Evolutionary conservation across 35 echinoderm and acorn worm genomes (phyloP), one percentile per base, ranked within the genome.

Genomic region (Holothuria glaberrima): DNA sequence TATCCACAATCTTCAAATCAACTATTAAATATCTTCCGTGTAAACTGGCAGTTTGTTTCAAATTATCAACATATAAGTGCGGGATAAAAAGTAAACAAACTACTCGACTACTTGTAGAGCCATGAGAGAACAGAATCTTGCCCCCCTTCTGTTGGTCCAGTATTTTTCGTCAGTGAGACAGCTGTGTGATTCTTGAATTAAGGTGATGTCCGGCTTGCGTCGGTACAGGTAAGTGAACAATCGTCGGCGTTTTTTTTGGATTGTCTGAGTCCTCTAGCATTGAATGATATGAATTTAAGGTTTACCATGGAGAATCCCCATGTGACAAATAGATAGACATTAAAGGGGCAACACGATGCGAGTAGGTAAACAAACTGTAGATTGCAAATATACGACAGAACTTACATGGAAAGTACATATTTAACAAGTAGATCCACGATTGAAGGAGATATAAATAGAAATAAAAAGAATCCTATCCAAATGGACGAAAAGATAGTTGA

Each of bases 201-300:
- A 33, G 24, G 44, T 78, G 16, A 78, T 48, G 44, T 78, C 74
- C 3, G 25, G 17, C 74, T 78, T 78, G 16, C 74, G 74, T 78
- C 74, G 30, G 24, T 78, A 35, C 12, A 78, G 74, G 24, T 33
- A 78, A 4, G 74, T 35, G 74, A 78, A 78, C 74, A 78, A 78
- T 18, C 32, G 74, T 78, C 74, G 30, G 26, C 74, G 74, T n/a
- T n/a, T 48, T 78, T 78, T 36, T 78, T 35, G 21, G 17, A 22
- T 78, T 78, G 27, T 78, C 74, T 78, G 17, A 78, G 74, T 34
- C 74, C 74, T 36, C 74, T 29, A 44, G 74, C n/a, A n/a, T n/a
- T n/a, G n/a, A n/a, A n/a, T n/a, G 74, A 78, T 27, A 78, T 21
- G 19, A 71, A 24, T 33, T 30, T 72, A 16, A n/a, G 31, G 31